Evolutionary conservation across 2,113 vertebrate species (phyloP).

Genomic region (Chaetodon auriga): DNA sequence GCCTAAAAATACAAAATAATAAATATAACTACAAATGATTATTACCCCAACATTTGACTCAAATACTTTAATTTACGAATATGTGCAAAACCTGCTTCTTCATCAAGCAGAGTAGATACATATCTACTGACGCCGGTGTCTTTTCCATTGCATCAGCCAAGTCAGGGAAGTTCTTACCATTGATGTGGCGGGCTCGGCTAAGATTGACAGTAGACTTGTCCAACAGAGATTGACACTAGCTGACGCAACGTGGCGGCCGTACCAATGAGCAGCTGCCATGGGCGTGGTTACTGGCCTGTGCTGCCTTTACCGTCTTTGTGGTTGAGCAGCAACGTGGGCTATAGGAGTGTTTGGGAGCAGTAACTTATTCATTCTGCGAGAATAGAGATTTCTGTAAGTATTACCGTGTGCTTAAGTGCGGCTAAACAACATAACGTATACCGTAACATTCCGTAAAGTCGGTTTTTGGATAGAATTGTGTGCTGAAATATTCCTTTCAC

Average conservation of each 20-base stretch:
- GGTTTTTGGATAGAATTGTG: neutral
- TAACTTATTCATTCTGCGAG: slow-evolving; percentile 31
- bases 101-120: neutral
- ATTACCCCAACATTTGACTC: neutral
- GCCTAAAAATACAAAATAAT: neutral
- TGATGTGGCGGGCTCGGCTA: slow-evolving; percentile 38
- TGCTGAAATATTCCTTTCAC: neutral
- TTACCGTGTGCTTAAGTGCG: accelerated
- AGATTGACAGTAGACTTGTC: slow-evolving; percentile 63
- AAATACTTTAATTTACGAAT: neutral
- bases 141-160: slow-evolving; percentile 86
- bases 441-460: accelerated
- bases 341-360: slow-evolving; percentile 46
- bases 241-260: accelerated
- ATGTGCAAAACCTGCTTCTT: neutral
- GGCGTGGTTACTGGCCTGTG: slow-evolving; percentile 4
- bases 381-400: slow-evolving; percentile 75
- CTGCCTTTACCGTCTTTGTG: slow-evolving; percentile 46
- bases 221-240: slow-evolving; percentile 56
- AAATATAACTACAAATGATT: neutral
- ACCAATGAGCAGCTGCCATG: slow-evolving; percentile 65
- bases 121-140: neutral
- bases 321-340: slow-evolving; percentile 66
- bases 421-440: neutral
- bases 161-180: neutral